Evolutionary conservation across 2,888 invertebrate species (phyloP).

Genomic region (Punctoribates punctum): DNA sequence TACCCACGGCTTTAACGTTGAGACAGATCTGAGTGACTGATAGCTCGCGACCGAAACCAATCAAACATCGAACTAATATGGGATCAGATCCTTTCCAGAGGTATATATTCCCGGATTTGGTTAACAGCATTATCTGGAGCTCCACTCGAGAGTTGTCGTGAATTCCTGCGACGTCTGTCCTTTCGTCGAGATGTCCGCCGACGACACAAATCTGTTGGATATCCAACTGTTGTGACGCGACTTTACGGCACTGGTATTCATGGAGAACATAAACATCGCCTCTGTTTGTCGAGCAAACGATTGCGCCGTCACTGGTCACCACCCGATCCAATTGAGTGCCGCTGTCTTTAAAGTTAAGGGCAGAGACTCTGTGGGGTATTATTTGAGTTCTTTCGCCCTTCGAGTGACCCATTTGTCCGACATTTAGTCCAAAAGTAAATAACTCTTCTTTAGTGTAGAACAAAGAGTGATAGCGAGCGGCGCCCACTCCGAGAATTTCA

Average conservation of each 20-base stretch:
- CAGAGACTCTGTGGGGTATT: constrained; percentile 53
- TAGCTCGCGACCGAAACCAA: constrained; percentile 62
- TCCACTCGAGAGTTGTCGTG: constrained; percentile 57
- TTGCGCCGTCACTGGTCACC: constrained; percentile 66
- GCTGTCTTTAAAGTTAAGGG: constrained; percentile 55
- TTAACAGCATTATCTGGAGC: constrained; percentile 63
- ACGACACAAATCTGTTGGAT: constrained; percentile 56
- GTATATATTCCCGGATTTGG: constrained; percentile 62
- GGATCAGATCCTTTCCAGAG: constrained; percentile 64
- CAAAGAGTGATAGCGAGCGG: constrained; percentile 69
- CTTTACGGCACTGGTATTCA: constrained; percentile 66
- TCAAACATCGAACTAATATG: constrained; percentile 58
- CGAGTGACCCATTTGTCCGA: constrained; percentile 71
- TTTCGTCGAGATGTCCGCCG: constrained; percentile 60
- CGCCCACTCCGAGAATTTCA: constrained; percentile 60
- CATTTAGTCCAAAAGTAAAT: constrained; percentile 76
- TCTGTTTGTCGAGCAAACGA: constrained; percentile 62
- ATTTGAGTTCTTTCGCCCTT: constrained; percentile 54
- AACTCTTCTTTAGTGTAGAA: constrained; percentile 59
- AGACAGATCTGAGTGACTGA: constrained; percentile 61
- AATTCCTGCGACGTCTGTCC: constrained; percentile 54
- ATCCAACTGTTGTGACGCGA: constrained; percentile 60
- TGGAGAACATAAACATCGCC: constrained; percentile 69
- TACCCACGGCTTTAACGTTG: constrained; percentile 61
- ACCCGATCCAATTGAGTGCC: constrained; percentile 57